These are phyloP conservation scores for Halictus rubicundus DNA, from an alignment of 1,140 invertebrate genomes.

Conservation along the genomic window DNA sequence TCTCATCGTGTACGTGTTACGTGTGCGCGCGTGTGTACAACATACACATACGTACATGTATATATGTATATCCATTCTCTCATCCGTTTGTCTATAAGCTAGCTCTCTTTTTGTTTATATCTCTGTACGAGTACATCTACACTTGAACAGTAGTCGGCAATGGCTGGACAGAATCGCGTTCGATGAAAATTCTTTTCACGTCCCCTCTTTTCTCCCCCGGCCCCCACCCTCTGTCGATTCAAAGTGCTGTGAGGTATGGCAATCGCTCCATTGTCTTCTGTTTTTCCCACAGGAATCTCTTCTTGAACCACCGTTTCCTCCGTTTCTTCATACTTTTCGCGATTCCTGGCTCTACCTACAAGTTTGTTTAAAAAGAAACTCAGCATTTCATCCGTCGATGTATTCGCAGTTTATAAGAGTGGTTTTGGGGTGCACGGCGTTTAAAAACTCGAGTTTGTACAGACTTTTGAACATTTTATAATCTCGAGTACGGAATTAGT, in stretches of 20 bases:
- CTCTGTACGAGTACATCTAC: conserved; percentile 66
- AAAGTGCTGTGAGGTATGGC: not conserved
- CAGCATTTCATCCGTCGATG: no score
- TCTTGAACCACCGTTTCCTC: not conserved
- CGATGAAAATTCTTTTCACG: conserved; percentile 44
- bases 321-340: not conserved
- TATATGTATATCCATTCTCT: conserved; percentile 59
- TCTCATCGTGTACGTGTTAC: conserved; percentile 16
- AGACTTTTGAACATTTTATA: conserved; percentile 18
- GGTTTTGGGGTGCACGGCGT: not conserved
- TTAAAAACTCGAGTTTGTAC: not conserved
- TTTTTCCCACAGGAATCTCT: not conserved
- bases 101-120: conserved; percentile 7
- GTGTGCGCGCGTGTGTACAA: conserved; percentile 30
- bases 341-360: not conserved
- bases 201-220: no score
- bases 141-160: conserved; percentile 77
- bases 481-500: conserved; percentile 23
- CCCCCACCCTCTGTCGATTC: not conserved
- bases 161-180: conserved; percentile 73
- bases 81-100: conserved; percentile 1
- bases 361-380: no score
- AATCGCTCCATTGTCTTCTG: not conserved
- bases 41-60: conserved; percentile 55
- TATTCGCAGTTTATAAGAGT: not conserved